Evolutionary conservation across 1,140 invertebrate species (phyloP), one percentile per base, ranked within the genome.

Genomic region (Eriosoma lanigerum): DNA sequence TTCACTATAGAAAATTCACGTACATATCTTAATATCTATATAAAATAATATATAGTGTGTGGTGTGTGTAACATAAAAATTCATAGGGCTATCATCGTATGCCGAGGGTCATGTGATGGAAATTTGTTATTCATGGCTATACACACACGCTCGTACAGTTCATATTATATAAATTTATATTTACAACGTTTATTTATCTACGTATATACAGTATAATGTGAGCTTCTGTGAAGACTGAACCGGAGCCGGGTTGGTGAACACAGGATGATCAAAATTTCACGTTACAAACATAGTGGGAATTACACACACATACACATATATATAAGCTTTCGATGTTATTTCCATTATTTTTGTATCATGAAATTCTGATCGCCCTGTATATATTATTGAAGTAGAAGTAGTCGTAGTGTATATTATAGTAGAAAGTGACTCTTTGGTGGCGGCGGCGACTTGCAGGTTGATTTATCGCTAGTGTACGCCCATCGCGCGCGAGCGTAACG

Each of bases 51-150:
- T 46, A 46, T 46, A 68, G 60, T 48, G 46, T 32, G 29, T 10
- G 15, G 10, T 44, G 19, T 17, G 29, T 46, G 64, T 68, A 26
- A 73, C 73, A 76, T 76, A 76, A 76, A 76, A 76, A 76, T 76
- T 76, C 73, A 76, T 76, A 76, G 32, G 73, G 73, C 73, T 76
- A 76, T 76, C 73, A 44, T 76, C 73, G 15, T 73, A 48, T 17
- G 46, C 26, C 50, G 73, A 76, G 73, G 73, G 73, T 75, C 72
- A 75, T 58, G 48, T 56, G 52, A 76, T 46, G 38, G 52, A 76
- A 58, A 76, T 76, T 58, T 58, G 73, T 76, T 76, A 76, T 76
- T 76, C 73, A 76, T 76, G 54, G n/a, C 52, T 12, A 44, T 52
- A 46, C 15, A 21, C 73, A 9, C 26, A 21, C 72, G 4, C 17